A percentile compares a stretch with the other conserved stretches of the same genome.
phyloP scores from a whole-genome alignment of 2,888 invertebrate genomes.

The Eulithis testata region DNA sequence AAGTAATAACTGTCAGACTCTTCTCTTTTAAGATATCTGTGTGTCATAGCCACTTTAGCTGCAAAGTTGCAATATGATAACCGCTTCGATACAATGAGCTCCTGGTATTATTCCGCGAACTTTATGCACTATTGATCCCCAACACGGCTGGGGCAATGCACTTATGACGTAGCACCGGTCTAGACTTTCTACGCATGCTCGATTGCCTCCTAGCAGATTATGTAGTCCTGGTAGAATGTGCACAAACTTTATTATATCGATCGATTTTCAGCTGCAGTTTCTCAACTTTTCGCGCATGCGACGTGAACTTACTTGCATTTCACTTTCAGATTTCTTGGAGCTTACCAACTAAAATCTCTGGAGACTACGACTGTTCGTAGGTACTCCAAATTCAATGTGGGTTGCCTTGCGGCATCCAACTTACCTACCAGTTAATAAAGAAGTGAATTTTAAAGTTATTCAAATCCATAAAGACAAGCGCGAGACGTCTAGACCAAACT shows the following conservation, averaged over 20 bases:
- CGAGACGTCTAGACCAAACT: conserved; percentile 3
- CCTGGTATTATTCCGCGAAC: conserved; percentile 47
- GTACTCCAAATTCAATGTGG: neutral
- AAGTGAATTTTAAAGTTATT: conserved; percentile 6
- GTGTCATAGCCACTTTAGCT: neutral
- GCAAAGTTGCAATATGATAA: conserved; percentile 17
- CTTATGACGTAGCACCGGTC: conserved; percentile 24
- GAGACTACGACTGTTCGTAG: too few species aligned
- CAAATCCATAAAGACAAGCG: neutral
- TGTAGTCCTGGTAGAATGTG: conserved; percentile 24
- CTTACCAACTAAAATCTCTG: too few species aligned
- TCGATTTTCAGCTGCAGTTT: conserved; percentile 2
- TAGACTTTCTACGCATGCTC: conserved; percentile 33
- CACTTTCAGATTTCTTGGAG: too few species aligned
- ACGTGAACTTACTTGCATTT: conserved; percentile 4
- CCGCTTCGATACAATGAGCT: conserved; percentile 40
- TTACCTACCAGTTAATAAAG: neutral
- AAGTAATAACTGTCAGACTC: neutral
- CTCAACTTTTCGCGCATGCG: conserved; percentile 12
- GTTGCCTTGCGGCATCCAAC: neutral
- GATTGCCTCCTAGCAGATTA: conserved; percentile 14
- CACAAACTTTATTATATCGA: conserved; percentile 20
- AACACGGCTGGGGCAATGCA: conserved; percentile 6
- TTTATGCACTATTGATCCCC: conserved; percentile 42
- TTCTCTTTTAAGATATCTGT: neutral